These are phyloP conservation scores for Ectemnius continuus DNA, from an alignment of 2,888 invertebrate species.

Conservation along the genomic window DNA sequence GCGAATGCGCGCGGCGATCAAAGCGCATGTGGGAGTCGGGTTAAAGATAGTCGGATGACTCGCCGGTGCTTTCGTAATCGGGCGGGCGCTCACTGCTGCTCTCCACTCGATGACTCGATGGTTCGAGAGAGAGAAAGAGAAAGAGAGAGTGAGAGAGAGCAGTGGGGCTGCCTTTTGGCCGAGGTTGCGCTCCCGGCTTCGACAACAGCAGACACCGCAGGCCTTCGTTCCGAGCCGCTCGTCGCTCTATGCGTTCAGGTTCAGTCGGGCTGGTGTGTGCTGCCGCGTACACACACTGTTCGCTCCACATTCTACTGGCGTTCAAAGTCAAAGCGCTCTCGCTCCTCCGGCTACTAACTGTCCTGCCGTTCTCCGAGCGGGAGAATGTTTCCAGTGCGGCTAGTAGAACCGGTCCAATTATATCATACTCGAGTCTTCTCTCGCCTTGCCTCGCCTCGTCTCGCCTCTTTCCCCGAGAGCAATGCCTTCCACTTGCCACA, in stretches of 20 bases:
- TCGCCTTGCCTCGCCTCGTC: too few species aligned
- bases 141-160: too few species aligned
- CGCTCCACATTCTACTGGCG: slow-evolving; percentile 3
- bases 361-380: slow-evolving; percentile 44
- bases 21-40: slow-evolving; percentile 24
- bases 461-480: too few species aligned
- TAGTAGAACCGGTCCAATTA: slow-evolving; percentile 73
- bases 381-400: slow-evolving; percentile 60
- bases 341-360: slow-evolving; percentile 57
- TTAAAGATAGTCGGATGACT: slow-evolving; percentile 58
- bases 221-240: too few species aligned
- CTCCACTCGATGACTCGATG: too few species aligned
- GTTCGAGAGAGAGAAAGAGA: too few species aligned
- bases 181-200: not conserved
- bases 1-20: slow-evolving; percentile 2
- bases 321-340: not conserved
- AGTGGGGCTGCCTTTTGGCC: too few species aligned
- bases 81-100: slow-evolving; percentile 14
- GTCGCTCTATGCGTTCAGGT: not conserved
- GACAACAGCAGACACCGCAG: not conserved
- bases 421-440: slow-evolving; percentile 56
- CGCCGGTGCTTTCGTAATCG: slow-evolving; percentile 48
- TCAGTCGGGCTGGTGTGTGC: not conserved
- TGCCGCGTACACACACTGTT: not conserved
- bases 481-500: too few species aligned